Percentiles rank a stretch among this genome's conserved stretches.
Evolutionary conservation across 2,888 invertebrate genomes (phyloP).

Genomic region (Agrilus mali): DNA sequence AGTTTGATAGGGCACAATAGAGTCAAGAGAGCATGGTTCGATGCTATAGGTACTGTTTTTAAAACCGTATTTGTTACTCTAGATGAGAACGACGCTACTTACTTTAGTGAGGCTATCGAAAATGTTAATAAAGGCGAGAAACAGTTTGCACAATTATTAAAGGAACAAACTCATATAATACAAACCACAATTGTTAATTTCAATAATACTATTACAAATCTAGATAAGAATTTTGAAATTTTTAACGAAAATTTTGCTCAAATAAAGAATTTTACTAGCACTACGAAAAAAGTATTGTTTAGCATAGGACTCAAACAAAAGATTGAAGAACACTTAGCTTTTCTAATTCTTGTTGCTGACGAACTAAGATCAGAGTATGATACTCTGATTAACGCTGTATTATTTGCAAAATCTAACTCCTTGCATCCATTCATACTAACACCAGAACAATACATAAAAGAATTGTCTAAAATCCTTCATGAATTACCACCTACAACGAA

Average conservation of each 20-base stretch:
- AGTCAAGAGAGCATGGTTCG: constrained; percentile 15
- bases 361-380: constrained; percentile 10
- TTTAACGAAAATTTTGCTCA: constrained; percentile 11
- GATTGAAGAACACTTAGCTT: constrained; percentile 8
- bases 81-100: constrained; percentile 17
- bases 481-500: too few relatives aligned
- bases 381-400: constrained; percentile 7
- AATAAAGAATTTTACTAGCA: constrained; percentile 4
- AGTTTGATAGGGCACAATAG: constrained; percentile 2
- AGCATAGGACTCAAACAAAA: constrained; percentile 2
- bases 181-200: constrained; percentile 12
- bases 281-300: constrained; percentile 5
- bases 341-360: constrained; percentile 8
- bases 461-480: constrained; percentile 4
- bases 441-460: constrained; percentile 8
- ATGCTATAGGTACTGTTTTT: constrained; percentile 14
- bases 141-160: constrained; percentile 8
- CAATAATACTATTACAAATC: constrained; percentile 10
- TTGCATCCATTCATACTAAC: constrained; percentile 13
- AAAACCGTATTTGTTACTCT: constrained; percentile 19
- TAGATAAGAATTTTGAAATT: constrained; percentile 11
- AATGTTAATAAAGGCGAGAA: constrained; percentile 9
- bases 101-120: constrained; percentile 15
- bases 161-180: constrained; percentile 14
- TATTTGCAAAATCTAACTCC: constrained; percentile 12